Conservation (phyloP, 2,888 invertebrate genomes). For the Tanaodytes sp. region DNA sequence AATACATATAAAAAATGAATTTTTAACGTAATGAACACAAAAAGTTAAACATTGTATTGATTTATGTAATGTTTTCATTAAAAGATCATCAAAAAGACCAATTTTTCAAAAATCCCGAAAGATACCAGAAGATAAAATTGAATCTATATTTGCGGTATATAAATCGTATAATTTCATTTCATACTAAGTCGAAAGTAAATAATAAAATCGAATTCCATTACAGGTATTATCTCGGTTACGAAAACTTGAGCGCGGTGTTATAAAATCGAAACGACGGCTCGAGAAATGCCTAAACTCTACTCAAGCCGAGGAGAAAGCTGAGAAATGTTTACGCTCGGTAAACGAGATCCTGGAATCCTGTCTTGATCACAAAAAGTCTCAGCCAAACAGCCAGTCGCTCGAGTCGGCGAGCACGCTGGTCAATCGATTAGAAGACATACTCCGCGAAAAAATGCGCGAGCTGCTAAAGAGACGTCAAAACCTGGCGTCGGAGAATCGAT, state of each 20-base stretch:
- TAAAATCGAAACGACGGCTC: conserved; percentile 66
- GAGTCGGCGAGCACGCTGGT: conserved; percentile 68
- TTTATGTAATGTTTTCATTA: no score
- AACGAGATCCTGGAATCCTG: conserved; percentile 68
- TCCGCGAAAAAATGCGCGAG: conserved; percentile 80
- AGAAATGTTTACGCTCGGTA: conserved; percentile 68
- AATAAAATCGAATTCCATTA: no score
- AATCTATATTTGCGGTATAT: no score
- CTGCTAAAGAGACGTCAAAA: conserved; percentile 80
- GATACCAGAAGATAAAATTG: no score
- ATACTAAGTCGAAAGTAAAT: no score
- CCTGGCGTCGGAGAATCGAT: conserved; percentile 79
- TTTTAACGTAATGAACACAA: no score
- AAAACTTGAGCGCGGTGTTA: conserved; percentile 65
- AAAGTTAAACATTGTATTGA: no score
- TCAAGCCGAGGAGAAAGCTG: conserved; percentile 68
- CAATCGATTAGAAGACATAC: conserved; percentile 77
- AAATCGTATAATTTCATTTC: no score
- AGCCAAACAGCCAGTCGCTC: conserved; percentile 59
- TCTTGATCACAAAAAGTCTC: conserved; percentile 64
- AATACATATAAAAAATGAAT: no score
- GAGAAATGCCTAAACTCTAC: conserved; percentile 68
- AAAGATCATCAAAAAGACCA: no score
- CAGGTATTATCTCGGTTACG: conserved; percentile 62
- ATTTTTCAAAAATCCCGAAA: no score